Evolutionary conservation across 2,888 invertebrate species (phyloP).

Genomic region (Tipula helvola): DNA sequence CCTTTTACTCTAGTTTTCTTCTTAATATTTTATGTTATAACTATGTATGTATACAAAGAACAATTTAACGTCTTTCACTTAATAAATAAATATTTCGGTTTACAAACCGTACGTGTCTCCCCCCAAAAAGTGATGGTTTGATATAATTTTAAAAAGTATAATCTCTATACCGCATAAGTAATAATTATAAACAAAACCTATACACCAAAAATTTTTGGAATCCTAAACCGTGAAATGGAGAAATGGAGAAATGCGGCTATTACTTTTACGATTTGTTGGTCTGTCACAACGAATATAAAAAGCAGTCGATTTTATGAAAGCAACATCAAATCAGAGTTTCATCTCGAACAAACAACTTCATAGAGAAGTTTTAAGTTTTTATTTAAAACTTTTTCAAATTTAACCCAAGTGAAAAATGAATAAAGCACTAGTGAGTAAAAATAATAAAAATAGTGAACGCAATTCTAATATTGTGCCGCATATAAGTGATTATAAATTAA

Average conservation of each 20-base stretch:
- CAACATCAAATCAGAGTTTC: background rate
- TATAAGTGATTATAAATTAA: background rate
- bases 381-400: background rate
- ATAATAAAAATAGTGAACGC: background rate
- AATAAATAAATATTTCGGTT: background rate
- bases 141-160: background rate
- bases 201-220: background rate
- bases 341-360: background rate
- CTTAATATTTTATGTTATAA: background rate
- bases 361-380: background rate
- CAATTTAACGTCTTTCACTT: background rate
- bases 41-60: background rate
- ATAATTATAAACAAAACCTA: background rate
- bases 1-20: slow-evolving; percentile 4
- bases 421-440: background rate
- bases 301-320: background rate
- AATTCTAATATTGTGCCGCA: background rate
- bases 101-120: background rate
- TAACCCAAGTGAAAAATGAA: background rate
- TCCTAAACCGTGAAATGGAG: background rate
- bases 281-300: background rate
- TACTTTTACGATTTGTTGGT: background rate
- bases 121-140: background rate
- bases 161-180: background rate
- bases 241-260: background rate